Evolutionary conservation across 2,888 invertebrate genomes (phyloP).

Genomic region (Drosophila antonietae): DNA sequence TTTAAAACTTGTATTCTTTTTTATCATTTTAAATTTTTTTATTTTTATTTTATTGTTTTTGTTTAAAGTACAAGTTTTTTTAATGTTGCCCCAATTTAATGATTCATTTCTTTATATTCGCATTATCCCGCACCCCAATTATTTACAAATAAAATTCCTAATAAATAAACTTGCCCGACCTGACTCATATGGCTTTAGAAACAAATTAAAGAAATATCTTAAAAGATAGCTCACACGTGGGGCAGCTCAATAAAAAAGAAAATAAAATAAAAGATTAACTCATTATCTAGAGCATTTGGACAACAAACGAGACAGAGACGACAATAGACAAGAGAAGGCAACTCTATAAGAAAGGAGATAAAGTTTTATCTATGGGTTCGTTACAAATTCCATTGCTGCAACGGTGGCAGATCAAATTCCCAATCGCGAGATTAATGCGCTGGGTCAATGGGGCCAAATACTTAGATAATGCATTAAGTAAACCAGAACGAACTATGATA

Average conservation of each 20-base stretch:
- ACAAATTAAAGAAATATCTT: conserved; percentile 2
- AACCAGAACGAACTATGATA: conserved; percentile 32
- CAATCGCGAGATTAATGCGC: background rate
- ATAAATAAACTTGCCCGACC: background rate
- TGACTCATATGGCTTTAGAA: background rate
- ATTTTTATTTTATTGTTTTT: background rate
- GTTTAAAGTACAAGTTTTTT: background rate
- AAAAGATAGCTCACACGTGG: conserved; percentile 7
- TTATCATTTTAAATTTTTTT: background rate
- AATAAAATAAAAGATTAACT: background rate
- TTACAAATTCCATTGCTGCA: conserved; percentile 6
- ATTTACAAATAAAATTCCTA: conserved; percentile 3
- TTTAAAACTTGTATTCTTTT: too few species aligned
- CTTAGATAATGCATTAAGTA: conserved; percentile 25
- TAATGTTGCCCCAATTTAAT: background rate
- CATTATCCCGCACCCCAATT: background rate
- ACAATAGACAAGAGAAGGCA: background rate
- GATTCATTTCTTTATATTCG: background rate
- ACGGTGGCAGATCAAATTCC: background rate
- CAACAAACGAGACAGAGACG: background rate
- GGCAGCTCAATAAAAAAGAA: background rate
- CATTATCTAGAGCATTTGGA: conserved; percentile 2
- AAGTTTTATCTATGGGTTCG: background rate
- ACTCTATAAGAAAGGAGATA: background rate
- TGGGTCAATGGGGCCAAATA: conserved; percentile 14